Evolutionary conservation across 2,888 invertebrate genomes (phyloP).

Genomic region (Escarpia spicata): DNA sequence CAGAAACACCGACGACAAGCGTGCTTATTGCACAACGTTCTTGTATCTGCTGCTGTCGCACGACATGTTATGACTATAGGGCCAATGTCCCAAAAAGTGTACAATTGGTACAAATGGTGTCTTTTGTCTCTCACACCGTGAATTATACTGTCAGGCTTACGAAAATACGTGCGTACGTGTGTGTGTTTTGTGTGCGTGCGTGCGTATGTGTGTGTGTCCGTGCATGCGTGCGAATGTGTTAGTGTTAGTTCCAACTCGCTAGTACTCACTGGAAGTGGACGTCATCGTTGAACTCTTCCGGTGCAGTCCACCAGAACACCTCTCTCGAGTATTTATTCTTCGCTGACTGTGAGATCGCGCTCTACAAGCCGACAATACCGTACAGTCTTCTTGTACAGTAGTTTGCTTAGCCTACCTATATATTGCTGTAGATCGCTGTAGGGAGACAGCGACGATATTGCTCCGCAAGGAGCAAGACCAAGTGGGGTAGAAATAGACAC

Average conservation of each 20-base stretch:
- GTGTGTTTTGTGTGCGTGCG: too few relatives aligned
- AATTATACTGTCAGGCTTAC: too few relatives aligned
- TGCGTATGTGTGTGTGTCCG: neutral
- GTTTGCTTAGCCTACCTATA: too few relatives aligned
- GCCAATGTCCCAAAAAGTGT: too few relatives aligned
- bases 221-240: neutral
- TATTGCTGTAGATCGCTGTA: too few relatives aligned
- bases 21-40: neutral
- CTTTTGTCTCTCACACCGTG: too few relatives aligned
- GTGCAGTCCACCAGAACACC: neutral
- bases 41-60: too few relatives aligned
- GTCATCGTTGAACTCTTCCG: neutral
- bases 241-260: neutral
- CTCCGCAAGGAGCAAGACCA: neutral
- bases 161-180: too few relatives aligned
- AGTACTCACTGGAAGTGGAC: neutral
- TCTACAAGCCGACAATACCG: neutral
- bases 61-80: too few relatives aligned
- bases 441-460: too few relatives aligned
- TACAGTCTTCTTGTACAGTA: too few relatives aligned
- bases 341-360: neutral
- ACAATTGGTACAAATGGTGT: too few relatives aligned
- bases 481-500: neutral
- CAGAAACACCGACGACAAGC: neutral
- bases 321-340: neutral